Evolutionary conservation across 2,797 vertebrate genomes (phyloP).

Genomic region (Fistularia tabacaria): DNA sequence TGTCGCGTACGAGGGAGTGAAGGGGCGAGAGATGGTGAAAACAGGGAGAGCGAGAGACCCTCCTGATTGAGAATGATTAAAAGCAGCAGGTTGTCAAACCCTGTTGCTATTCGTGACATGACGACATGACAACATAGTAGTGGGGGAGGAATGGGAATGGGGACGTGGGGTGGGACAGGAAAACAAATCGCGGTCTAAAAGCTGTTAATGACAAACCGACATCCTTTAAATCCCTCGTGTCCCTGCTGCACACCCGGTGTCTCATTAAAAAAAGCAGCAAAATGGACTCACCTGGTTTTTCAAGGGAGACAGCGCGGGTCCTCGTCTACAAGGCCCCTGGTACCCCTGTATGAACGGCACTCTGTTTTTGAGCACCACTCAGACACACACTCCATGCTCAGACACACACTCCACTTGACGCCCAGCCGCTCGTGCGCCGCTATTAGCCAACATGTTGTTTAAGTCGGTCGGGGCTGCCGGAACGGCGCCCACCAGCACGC

Average conservation of each 20-base stretch:
- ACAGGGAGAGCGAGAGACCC: conserved; percentile 39
- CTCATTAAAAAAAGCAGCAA: conserved; percentile 52
- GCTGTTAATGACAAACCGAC: conserved; percentile 52
- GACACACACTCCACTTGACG: conserved; percentile 47
- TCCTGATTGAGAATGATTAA: conserved; percentile 74
- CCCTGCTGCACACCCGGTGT: conserved; percentile 38
- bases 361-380: conserved; percentile 57
- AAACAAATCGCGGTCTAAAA: conserved; percentile 43
- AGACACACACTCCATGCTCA: too few relatives aligned
- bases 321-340: too few relatives aligned
- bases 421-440: too few relatives aligned
- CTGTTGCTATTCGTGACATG: conserved; percentile 62
- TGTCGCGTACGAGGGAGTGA: conserved; percentile 11
- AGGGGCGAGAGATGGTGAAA: not conserved
- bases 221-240: conserved; percentile 48
- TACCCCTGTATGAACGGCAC: conserved; percentile 30
- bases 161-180: conserved; percentile 12
- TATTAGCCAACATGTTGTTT: conserved; percentile 18
- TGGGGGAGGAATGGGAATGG: conserved; percentile 26
- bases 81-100: conserved; percentile 66
- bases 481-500: too few relatives aligned
- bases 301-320: conserved; percentile 32
- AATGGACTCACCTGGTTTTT: conserved; percentile 68
- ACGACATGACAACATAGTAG: conserved; percentile 63
- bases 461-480: too few relatives aligned